Evolutionary conservation across 2,888 invertebrate species (phyloP), one percentile per base, ranked within the genome.

Genomic region (Drepanosiphum platanoidis): DNA sequence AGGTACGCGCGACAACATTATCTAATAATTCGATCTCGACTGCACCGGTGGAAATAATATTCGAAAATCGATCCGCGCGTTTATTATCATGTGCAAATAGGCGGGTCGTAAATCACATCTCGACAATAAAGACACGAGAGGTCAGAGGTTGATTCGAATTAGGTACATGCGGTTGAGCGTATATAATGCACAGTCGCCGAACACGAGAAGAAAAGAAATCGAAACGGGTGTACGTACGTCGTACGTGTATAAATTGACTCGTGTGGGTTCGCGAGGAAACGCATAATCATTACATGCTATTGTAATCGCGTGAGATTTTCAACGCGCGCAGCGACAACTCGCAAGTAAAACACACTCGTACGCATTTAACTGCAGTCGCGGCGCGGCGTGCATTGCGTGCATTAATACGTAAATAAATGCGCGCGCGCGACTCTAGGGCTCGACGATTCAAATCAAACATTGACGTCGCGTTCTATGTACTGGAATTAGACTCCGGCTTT

Each of bases 71-170:
- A 52, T 52, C 46, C 22, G 52, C 3, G 27, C 22, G n/a, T 52
- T 52, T 34, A 7, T 52, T 74, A 34, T 52, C 18, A 46, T 46
- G 74, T 52, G 74, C 30, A 74, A 74, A 74, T n/a, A 52, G n/a
- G 46, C 22, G 22, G 74, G 52, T 52, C 32, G 52, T 74, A 74
- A 52, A 74, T 74, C 46, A 74, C 72, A 46, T 30, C 30, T 72
- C 42, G 46, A 74, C 46, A 74, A 74, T 52, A 52, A 74, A 32
- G 74, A 52, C 8, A 9, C 4, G n/a, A 27, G n/a, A 46, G 74
- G 74, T 74, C 46, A 74, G 46, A 74, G 74, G 74, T 74, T 52
- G 46, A 52, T 52, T 74, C 32, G 22, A 52, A 74, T 74, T 74
- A 46, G 46, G 52, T 74, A 46, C 22, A 32, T 32, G 34, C 22